Base-by-base conservation (phyloP, 2,113 vertebrate genomes). In the Rattus norvegicus region DNA sequence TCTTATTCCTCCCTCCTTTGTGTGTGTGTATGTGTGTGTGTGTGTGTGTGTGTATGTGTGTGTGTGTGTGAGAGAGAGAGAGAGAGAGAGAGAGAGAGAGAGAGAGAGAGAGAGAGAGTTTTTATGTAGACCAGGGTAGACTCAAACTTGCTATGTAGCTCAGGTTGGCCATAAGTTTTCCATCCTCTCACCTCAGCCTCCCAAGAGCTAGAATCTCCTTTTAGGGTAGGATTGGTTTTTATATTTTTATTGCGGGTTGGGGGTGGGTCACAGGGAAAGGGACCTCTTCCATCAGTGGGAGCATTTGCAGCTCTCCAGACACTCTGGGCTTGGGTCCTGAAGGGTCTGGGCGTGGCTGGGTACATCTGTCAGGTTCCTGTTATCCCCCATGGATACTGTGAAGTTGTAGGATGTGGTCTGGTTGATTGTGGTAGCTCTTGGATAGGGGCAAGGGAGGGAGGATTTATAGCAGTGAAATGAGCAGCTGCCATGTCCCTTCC, bases 321-420 rank as follows among this genome's bases (percentile, higher is more conserved):
- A 99, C 0, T 99, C 98, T 91, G 99, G 63, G 65, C 84, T 99
- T 0, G 61, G 96, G 70, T 99, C 99, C 96, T 98, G 97, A 9
- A 99, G 98, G 0, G 99, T 99, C 94, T 94, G 84, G 0, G 99
- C 99, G 95, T 99, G 99, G 14, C 98, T 95, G 2, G 99, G 99
- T 76, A 99, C 75, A 0, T 99, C 99, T 0, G 99, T 98, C 99
- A 99, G 98, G 92, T 98, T 99, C 81, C 99, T 99, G 72, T 99
- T 98, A 88, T 99, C 99, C 95, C 99, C 98, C 54, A 99, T 94
- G 4, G 99, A 99, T 92, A 99, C 99, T 99, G 95, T 1, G 30
- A n/a, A 43, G 52, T 11, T 63, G 17, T 49, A 87, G 84, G 61
- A 17, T 33, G 16, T 85, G 83, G 43, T 8, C 63, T 12, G 26